phyloP scores from a whole-genome alignment of 1,140 invertebrate species.

The Papilio aristodemus region DNA sequence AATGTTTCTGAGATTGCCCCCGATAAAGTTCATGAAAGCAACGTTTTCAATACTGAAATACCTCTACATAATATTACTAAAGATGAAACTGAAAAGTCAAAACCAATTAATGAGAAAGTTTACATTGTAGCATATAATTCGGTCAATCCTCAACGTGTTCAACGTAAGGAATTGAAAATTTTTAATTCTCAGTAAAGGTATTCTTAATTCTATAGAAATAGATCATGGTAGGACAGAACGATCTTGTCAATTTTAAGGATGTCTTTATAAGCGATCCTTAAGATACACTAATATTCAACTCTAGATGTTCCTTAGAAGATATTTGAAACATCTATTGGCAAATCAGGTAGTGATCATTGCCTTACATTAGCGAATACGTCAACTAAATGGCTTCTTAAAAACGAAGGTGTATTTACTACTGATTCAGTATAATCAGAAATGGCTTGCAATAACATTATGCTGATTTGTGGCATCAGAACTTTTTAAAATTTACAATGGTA shows the following conservation, averaged over 20 bases:
- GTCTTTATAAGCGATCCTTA: too few relatives aligned
- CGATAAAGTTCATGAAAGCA: neutral
- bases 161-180: neutral
- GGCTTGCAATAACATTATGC: too few relatives aligned
- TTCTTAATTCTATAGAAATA: neutral
- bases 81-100: conserved; percentile 9
- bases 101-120: neutral
- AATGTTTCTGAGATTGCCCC: neutral
- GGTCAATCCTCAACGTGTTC: neutral
- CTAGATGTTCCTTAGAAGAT: too few relatives aligned
- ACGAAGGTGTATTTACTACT: neutral
- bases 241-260: too few relatives aligned
- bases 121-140: conserved; percentile 17
- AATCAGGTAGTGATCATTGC: too few relatives aligned
- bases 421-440: neutral
- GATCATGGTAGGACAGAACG: too few relatives aligned
- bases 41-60: conserved; percentile 1
- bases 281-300: too few relatives aligned
- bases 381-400: too few relatives aligned
- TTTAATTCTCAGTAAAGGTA: neutral
- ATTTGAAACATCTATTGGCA: too few relatives aligned
- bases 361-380: too few relatives aligned
- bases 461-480: too few relatives aligned
- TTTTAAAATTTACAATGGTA: too few relatives aligned
- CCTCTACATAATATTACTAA: neutral